Evolutionary conservation across 2,113 vertebrate species (phyloP), one percentile per base, ranked within the genome.

Genomic region (Erinaceus europaeus): DNA sequence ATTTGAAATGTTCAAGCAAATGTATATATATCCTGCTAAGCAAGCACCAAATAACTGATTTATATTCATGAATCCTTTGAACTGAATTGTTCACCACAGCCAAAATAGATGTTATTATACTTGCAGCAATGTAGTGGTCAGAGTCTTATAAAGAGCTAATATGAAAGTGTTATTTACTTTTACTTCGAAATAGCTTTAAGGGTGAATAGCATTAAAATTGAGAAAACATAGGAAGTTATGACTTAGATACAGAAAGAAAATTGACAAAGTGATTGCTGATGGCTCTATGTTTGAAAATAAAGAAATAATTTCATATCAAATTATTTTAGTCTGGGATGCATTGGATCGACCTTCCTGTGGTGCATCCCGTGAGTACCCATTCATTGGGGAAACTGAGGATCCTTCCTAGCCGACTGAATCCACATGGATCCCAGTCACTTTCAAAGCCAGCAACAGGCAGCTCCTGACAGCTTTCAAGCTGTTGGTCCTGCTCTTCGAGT

Each of bases 41-140:
- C 53, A 86, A 86, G n/a, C 48, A 67, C 7, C 84, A 86, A 90
- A 82, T 87, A 86, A 86, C 15, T 84, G 64, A 77, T 91, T 93
- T 92, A 71, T 94, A 91, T 90, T 93, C 74, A 92, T 89, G 84
- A 81, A 53, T 76, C 34, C 32, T 40, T 52, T 79, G 15, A 83
- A 84, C 72, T 89, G 74, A 78, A 81, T 78, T 92, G 74, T 85
- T 93, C 78, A 84, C 42, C 25, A 64, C 12, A 89, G 27, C 9
- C 21, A 72, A 78, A 86, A 67, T 89, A 71, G 90, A 89, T 87
- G 27, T 71, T 32, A 59, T 81, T 81, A 85, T 88, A 72, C 53
- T 79, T 85, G 7, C 29, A 82, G n/a, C 23, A 17, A 7, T 55
- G 6, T 40, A 57, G 9, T 81, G n/a, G 18, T 64, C 65, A 90